A percentile compares a stretch with the other conserved stretches of the same genome.
Evolutionary conservation across 2,797 vertebrate species (phyloP).

Genomic region (Gymnoscopelus braueri): DNA sequence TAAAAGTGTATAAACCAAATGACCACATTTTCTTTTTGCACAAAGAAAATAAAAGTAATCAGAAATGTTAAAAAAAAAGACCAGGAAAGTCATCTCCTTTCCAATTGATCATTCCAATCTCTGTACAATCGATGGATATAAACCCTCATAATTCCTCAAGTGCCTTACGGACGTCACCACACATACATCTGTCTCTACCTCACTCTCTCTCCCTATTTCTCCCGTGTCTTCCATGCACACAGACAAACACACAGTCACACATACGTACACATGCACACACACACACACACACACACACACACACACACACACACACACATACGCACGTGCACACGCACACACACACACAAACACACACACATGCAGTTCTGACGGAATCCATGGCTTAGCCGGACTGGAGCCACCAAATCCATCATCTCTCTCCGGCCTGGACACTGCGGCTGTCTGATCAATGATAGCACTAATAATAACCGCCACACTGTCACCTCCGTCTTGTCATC

Average conservation of each 20-base stretch:
- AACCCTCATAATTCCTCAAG: no score
- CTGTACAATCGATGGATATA: no score
- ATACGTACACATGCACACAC: conserved; percentile 37
- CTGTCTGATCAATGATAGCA: conserved; percentile 85
- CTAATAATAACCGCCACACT: conserved; percentile 84
- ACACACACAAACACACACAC: conserved; percentile 5
- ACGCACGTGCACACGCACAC: background rate
- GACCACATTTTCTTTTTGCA: no score
- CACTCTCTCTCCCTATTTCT: conserved; percentile 52
- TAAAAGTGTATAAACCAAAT: no score
- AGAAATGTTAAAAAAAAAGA: no score
- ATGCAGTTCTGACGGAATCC: conserved; percentile 57
- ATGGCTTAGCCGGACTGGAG: conserved; percentile 61
- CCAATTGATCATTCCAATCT: no score
- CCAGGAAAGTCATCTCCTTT: no score
- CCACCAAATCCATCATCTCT: conserved; percentile 78
- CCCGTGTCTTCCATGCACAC: conserved; percentile 26
- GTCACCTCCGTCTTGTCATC: conserved; percentile 78
- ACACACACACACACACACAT: conserved; percentile 4
- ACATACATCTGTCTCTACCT: background rate
- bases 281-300: conserved; percentile 12
- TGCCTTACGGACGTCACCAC: no score
- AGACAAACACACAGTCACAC: no score
- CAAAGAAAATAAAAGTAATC: no score
- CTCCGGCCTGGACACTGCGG: conserved; percentile 60